These are phyloP conservation scores for Rhineura floridana DNA, from an alignment of 2,113 vertebrate species.

Conservation along the genomic window DNA sequence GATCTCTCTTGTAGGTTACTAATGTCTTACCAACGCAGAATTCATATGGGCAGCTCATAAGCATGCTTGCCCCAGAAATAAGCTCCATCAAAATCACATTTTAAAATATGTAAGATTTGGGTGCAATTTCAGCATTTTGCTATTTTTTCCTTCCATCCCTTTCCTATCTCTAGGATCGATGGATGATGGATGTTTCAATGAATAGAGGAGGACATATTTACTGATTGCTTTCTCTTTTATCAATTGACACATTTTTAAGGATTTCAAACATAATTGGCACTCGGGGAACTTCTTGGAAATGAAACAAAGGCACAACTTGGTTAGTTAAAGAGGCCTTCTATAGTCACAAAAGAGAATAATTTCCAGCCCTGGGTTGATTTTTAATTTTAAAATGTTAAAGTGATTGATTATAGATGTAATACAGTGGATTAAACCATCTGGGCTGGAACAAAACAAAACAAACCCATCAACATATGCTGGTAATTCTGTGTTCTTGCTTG, in stretches of 20 bases:
- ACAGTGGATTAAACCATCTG: conserved; percentile 63
- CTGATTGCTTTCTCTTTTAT: not conserved
- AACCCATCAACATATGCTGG: conserved; percentile 53
- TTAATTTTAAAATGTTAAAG: conserved; percentile 46
- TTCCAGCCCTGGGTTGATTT: conserved; percentile 48
- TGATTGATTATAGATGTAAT: conserved; percentile 54
- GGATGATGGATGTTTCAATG: not conserved
- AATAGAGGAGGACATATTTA: not conserved
- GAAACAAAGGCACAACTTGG: conserved; percentile 49
- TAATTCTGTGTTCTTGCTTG: conserved; percentile 55
- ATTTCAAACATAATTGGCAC: conserved; percentile 60
- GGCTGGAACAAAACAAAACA: conserved; percentile 56
- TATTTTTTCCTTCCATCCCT: not conserved
- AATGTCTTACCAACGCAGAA: not conserved
- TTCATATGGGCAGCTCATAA: not conserved
- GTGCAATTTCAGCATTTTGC: not conserved
- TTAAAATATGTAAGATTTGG: not conserved
- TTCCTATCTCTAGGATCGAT: not conserved
- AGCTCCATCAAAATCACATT: not conserved
- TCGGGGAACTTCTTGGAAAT: conserved; percentile 39
- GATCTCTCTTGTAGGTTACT: not conserved
- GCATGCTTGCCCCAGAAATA: not conserved
- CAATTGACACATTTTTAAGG: not conserved
- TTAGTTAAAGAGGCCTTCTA: conserved; percentile 33
- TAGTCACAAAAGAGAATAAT: conserved; percentile 9